Percentiles rank a stretch among this genome's conserved stretches.
These are phyloP conservation scores for Micromys minutus DNA, from an alignment of 2,113 vertebrate genomes.

Conservation along the genomic window DNA sequence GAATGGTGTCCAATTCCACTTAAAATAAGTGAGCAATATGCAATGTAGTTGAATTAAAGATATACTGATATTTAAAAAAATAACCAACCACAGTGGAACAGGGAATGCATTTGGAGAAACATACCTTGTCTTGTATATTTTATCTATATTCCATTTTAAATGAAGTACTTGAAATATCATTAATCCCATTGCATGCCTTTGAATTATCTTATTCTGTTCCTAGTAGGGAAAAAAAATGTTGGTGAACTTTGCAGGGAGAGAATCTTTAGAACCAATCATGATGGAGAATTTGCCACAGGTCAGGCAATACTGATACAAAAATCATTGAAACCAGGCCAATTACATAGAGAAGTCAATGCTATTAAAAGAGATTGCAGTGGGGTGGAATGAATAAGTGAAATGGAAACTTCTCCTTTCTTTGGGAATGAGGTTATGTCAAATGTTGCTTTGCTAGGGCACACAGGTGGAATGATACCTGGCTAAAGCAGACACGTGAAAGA, in stretches of 20 bases:
- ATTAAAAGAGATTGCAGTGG: not conserved
- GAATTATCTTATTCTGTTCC: slow-evolving; percentile 1
- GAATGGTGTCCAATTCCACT: slow-evolving; percentile 49
- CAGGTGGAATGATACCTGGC: too few relatives aligned
- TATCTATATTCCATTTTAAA: slow-evolving; percentile 51
- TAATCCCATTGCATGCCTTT: slow-evolving; percentile 65
- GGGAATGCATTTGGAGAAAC: slow-evolving; percentile 55
- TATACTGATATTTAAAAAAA: slow-evolving; percentile 66
- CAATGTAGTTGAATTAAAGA: slow-evolving; percentile 52
- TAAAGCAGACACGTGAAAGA: too few relatives aligned
- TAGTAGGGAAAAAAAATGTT: slow-evolving; percentile 53
- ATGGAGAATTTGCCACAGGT: not conserved
- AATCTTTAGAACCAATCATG: not conserved
- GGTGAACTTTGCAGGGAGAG: slow-evolving; percentile 11
- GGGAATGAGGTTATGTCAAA: too few relatives aligned
- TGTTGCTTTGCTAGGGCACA: too few relatives aligned
- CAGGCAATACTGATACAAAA: not conserved
- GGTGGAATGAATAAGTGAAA: not conserved
- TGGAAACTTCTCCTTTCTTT: too few relatives aligned
- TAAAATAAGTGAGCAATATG: slow-evolving; percentile 64
- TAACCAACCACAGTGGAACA: slow-evolving; percentile 62
- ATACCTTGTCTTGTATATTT: slow-evolving; percentile 48
- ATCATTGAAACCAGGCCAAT: not conserved
- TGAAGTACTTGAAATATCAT: slow-evolving; percentile 63
- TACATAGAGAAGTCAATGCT: not conserved